Conservation (phyloP, 2,113 vertebrate species). For the Macquaria ambigua region DNA sequence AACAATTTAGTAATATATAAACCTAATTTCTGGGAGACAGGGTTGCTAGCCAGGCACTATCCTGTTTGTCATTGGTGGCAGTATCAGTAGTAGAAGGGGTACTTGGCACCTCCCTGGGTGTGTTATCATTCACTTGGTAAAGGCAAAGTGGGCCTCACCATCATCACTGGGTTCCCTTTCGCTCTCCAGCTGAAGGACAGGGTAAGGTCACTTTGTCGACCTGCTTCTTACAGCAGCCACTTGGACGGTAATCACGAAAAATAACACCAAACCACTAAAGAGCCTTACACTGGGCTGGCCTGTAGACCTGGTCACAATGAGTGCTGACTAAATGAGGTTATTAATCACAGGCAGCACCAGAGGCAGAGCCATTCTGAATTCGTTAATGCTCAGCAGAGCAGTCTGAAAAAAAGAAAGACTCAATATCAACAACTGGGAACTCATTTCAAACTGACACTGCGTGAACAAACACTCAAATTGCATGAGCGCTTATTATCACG, state of each 20-base stretch:
- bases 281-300: slow-evolving; percentile 63
- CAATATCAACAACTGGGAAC: slow-evolving; percentile 47
- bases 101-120: slow-evolving; percentile 55
- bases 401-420: slow-evolving; percentile 11
- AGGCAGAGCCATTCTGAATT: slow-evolving; percentile 58
- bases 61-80: slow-evolving; percentile 21
- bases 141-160: slow-evolving; percentile 68
- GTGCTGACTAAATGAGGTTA: slow-evolving; percentile 70
- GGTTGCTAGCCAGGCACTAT: not conserved
- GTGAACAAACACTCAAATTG: slow-evolving; percentile 39
- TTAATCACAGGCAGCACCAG: slow-evolving; percentile 69
- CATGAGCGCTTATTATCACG: slow-evolving; percentile 4
- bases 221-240: slow-evolving; percentile 82
- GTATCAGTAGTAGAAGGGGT: slow-evolving; percentile 36
- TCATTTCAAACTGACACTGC: slow-evolving; percentile 42
- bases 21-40: not conserved
- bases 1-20: too few species aligned
- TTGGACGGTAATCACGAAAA: slow-evolving; percentile 86
- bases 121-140: slow-evolving; percentile 60
- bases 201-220: slow-evolving; percentile 81
- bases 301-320: slow-evolving; percentile 65
- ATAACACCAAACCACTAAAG: slow-evolving; percentile 84
- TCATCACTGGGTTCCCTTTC: slow-evolving; percentile 68
- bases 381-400: slow-evolving; percentile 56
- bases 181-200: slow-evolving; percentile 80